phyloP scores from a whole-genome alignment of 2,797 vertebrate genomes.

The Eulemur mongoz region DNA sequence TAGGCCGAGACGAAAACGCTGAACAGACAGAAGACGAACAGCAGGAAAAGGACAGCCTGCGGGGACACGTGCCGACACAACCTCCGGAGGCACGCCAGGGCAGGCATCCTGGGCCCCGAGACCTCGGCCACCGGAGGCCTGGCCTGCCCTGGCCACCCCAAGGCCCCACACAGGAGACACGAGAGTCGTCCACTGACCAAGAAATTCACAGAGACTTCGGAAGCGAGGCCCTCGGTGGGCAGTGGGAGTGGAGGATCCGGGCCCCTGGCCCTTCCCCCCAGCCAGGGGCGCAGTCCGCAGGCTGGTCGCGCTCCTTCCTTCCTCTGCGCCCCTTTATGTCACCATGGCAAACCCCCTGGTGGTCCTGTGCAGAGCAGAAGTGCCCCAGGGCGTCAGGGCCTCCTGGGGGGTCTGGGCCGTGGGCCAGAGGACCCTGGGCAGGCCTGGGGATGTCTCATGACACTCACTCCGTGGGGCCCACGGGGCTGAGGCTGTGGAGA shows the following conservation, averaged over 20 bases:
- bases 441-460: slow-evolving; percentile 33
- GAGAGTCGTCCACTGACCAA: slow-evolving; percentile 37
- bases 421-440: background rate
- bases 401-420: slow-evolving; percentile 49
- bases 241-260: background rate
- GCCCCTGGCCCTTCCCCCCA: slow-evolving; percentile 62
- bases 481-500: slow-evolving; percentile 29
- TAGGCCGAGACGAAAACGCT: slow-evolving; percentile 98
- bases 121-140: slow-evolving; percentile 21
- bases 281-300: slow-evolving; percentile 75
- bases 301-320: slow-evolving; percentile 80
- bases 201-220: slow-evolving; percentile 74
- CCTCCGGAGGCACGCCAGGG: slow-evolving; percentile 94
- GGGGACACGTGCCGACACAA: slow-evolving; percentile 96
- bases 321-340: slow-evolving; percentile 86
- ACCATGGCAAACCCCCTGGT: slow-evolving; percentile 88
- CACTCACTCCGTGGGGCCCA: background rate
- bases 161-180: slow-evolving; percentile 72
- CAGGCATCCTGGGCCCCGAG: slow-evolving; percentile 90
- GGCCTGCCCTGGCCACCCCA: slow-evolving; percentile 63
- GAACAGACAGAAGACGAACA: slow-evolving; percentile 96
- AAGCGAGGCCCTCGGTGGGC: background rate
- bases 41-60: slow-evolving; percentile 95
- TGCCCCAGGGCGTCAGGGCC: slow-evolving; percentile 78
- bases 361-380: slow-evolving; percentile 82